Percentiles rank a stretch among this genome's conserved stretches.
Conservation (phyloP, 2,888 invertebrate genomes). For the Amiota minor region DNA sequence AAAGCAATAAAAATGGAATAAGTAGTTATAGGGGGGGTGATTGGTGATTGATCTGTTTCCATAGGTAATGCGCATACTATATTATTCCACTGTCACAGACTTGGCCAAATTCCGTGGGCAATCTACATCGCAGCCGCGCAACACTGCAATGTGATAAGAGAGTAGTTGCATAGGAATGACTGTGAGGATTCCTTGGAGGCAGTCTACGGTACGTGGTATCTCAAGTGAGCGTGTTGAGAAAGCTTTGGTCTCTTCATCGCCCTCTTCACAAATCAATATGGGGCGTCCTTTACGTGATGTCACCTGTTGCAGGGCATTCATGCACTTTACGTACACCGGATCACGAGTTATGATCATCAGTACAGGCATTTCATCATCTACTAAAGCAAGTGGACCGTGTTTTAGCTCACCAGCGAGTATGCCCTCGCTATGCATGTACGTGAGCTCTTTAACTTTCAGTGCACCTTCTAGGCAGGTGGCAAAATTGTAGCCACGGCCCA, state of each 20-base stretch:
- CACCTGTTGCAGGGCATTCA: slow-evolving; percentile 98
- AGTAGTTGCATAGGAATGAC: slow-evolving; percentile 98
- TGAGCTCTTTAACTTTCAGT: slow-evolving; percentile 97
- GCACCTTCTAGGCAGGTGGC: slow-evolving; percentile 98
- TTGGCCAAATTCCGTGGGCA: slow-evolving; percentile 98
- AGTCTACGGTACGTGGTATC: slow-evolving; percentile 96
- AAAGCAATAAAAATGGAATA: slow-evolving; percentile 7
- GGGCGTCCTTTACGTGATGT: slow-evolving; percentile 93
- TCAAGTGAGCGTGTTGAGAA: slow-evolving; percentile 85
- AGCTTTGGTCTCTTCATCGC: slow-evolving; percentile 87
- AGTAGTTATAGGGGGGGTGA: neutral
- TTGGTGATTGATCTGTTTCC: neutral
- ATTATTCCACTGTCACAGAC: slow-evolving; percentile 95
- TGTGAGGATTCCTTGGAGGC: slow-evolving; percentile 92
- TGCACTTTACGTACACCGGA: slow-evolving; percentile 95
- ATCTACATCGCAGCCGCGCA: slow-evolving; percentile 95
- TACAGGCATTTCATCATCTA: slow-evolving; percentile 97
- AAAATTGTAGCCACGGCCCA: slow-evolving; percentile 99
- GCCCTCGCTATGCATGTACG: slow-evolving; percentile 99
- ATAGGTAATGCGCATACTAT: neutral
- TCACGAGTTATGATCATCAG: slow-evolving; percentile 98
- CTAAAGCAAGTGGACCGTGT: slow-evolving; percentile 97
- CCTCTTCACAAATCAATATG: slow-evolving; percentile 94
- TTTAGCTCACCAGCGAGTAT: slow-evolving; percentile 99
- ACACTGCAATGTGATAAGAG: slow-evolving; percentile 97